Percentiles rank a stretch among this genome's conserved stretches.
phyloP scores from a whole-genome alignment of 1,140 invertebrate species.

The Maniola jurtina region DNA sequence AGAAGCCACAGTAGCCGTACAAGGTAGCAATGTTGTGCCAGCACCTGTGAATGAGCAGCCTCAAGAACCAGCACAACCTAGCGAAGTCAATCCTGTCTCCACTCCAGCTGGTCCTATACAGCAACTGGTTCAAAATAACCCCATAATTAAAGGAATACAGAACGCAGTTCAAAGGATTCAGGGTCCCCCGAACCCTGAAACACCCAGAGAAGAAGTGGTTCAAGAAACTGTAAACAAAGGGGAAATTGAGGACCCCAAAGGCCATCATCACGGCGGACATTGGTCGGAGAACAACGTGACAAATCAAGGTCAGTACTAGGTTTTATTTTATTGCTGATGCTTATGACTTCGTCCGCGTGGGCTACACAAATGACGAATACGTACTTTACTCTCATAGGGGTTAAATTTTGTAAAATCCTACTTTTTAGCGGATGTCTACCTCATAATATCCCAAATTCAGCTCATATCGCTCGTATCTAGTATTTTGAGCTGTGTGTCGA shows the following conservation, averaged over 20 bases:
- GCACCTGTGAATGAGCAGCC: constrained; percentile 1
- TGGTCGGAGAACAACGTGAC: neutral
- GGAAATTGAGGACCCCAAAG: constrained; percentile 22
- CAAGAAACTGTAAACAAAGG: constrained; percentile 22
- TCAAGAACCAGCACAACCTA: neutral
- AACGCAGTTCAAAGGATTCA: constrained; percentile 55
- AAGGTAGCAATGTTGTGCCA: constrained; percentile 1
- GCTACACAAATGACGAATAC: no score
- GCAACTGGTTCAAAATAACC: constrained; percentile 59
- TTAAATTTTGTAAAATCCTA: no score
- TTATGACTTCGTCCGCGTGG: no score
- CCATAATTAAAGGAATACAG: constrained; percentile 55
- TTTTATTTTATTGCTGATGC: neutral
- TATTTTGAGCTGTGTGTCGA: no score
- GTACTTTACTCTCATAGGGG: no score
- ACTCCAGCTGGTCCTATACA: constrained; percentile 46
- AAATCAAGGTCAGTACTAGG: constrained; percentile 28
- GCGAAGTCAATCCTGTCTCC: neutral
- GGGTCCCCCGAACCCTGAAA: constrained; percentile 43
- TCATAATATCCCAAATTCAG: no score
- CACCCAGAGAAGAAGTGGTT: constrained; percentile 44
- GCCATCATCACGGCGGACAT: constrained; percentile 6
- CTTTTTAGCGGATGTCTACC: no score
- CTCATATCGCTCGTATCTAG: no score
- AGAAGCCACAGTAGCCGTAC: neutral